Evolutionary conservation across 2,113 vertebrate species (phyloP), one percentile per base, ranked within the genome.

Genomic region (Podarcis muralis): DNA sequence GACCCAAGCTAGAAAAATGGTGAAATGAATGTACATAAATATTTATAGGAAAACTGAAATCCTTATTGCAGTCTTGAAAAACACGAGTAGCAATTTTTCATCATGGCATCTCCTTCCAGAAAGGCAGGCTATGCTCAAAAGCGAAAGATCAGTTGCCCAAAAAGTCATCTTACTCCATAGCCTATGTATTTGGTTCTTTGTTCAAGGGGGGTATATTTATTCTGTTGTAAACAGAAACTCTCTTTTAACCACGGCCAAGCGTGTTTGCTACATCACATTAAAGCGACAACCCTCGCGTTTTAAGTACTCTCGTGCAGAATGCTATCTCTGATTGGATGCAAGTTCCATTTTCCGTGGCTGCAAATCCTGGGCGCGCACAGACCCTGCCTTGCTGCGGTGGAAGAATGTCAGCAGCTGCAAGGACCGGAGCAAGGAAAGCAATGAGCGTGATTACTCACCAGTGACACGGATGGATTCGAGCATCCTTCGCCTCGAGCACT

Each of bases 381-480:
- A 6, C 7, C 4, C 22, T 12, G 72, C 68, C 43, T 7, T 48
- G 30, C 27, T 53, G 37, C 79, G 57, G 9, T 40, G 16, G 16
- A 3, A 57, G 48, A 11, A 13, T 69, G 65, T 9, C n/a, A 25
- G 22, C 35, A 43, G 77, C 40, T 16, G 40, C 40, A 66, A 30
- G 40, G 20, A 15, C 1, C 2, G 20, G 25, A 37, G 25, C 35
- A 15, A 35, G 22, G 2, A 2, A 43, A n/a, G n/a, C 43, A 71
- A 1, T 2, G 20, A 74, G 5, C 37, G 22, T 65, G 53, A 32
- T 85, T 53, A 93, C 97, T 97, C 95, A 98, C 97, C 97, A 68
- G 96, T 98, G 91, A 98, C 96, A 48, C 97, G 95, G 89, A 98
- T 97, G 77, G 97, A 97, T 88, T 97, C 96, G 87, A 98, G 95